Conservation (phyloP, 1,140 invertebrate genomes). For the Prorops nasuta region DNA sequence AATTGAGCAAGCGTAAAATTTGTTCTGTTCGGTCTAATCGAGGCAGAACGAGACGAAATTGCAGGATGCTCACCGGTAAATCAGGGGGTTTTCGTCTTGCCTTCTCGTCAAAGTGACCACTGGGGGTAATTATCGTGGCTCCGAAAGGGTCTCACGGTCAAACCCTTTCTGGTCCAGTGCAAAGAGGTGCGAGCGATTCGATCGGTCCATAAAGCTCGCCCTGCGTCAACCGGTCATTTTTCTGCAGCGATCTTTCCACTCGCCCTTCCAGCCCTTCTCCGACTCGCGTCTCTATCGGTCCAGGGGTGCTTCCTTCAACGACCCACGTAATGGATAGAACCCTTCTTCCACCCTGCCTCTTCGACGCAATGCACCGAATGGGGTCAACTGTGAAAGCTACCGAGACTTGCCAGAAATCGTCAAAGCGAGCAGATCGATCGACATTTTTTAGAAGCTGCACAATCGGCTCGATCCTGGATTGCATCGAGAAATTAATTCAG, state of each 20-base stretch:
- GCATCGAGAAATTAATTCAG: too few relatives aligned
- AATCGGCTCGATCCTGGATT: too few relatives aligned
- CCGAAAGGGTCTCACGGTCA: slow-evolving; percentile 48
- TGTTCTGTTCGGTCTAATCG: neutral
- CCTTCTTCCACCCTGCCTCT: slow-evolving; percentile 23
- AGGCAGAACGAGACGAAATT: slow-evolving; percentile 6
- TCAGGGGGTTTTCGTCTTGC: slow-evolving; percentile 19
- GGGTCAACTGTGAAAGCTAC: slow-evolving; percentile 39
- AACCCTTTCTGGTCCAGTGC: slow-evolving; percentile 27
- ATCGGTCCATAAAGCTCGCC: slow-evolving; percentile 3
- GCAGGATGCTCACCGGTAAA: slow-evolving; percentile 4
- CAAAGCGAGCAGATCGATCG: slow-evolving; percentile 26
- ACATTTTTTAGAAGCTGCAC: too few relatives aligned
- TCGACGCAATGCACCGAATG: slow-evolving; percentile 33
- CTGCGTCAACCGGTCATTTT: slow-evolving; percentile 44
- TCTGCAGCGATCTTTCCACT: slow-evolving; percentile 39
- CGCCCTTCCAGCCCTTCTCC: slow-evolving; percentile 25
- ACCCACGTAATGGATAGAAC: slow-evolving; percentile 16
- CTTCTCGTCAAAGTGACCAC: slow-evolving; percentile 36
- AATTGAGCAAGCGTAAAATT: neutral
- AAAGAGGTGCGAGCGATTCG: slow-evolving; percentile 6
- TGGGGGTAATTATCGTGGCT: slow-evolving; percentile 52
- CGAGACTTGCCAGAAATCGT: slow-evolving; percentile 20
- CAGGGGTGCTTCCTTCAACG: slow-evolving; percentile 19
- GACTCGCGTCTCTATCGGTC: slow-evolving; percentile 14